A percentile compares a stretch with the other conserved stretches of the same genome.
Evolutionary conservation across 2,113 vertebrate genomes (phyloP).

Genomic region (Elgaria multicarinata): DNA sequence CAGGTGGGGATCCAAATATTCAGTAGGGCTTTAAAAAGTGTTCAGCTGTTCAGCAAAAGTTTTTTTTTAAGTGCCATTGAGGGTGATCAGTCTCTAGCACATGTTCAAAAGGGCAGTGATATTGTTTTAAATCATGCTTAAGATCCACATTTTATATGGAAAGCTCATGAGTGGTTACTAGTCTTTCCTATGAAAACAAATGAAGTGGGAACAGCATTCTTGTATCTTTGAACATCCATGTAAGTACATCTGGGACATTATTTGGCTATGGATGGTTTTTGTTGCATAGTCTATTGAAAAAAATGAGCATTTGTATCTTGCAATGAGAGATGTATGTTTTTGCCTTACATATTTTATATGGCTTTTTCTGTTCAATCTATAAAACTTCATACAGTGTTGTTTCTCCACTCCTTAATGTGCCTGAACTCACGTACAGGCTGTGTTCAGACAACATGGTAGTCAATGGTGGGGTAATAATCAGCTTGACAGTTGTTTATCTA

Average conservation of each 20-base stretch:
- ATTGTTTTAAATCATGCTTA: not conserved
- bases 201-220: not conserved
- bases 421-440: not conserved
- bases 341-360: not conserved
- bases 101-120: not conserved
- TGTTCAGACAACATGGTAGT: too few relatives aligned
- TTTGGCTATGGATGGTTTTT: not conserved
- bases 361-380: not conserved
- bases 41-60: not conserved
- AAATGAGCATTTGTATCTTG: not conserved
- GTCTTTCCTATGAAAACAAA: not conserved
- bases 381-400: not conserved
- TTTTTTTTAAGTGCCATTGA: not conserved
- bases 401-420: not conserved
- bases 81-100: not conserved
- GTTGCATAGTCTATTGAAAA: not conserved
- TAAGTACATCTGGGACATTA: not conserved
- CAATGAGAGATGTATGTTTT: not conserved
- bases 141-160: not conserved
- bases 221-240: not conserved
- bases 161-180: not conserved
- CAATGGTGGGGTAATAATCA: too few relatives aligned
- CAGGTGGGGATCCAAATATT: slow-evolving; percentile 1
- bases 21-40: not conserved
- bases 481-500: too few relatives aligned